Base-by-base conservation (phyloP, 2,113 vertebrate species). In the Colaptes auratus region DNA sequence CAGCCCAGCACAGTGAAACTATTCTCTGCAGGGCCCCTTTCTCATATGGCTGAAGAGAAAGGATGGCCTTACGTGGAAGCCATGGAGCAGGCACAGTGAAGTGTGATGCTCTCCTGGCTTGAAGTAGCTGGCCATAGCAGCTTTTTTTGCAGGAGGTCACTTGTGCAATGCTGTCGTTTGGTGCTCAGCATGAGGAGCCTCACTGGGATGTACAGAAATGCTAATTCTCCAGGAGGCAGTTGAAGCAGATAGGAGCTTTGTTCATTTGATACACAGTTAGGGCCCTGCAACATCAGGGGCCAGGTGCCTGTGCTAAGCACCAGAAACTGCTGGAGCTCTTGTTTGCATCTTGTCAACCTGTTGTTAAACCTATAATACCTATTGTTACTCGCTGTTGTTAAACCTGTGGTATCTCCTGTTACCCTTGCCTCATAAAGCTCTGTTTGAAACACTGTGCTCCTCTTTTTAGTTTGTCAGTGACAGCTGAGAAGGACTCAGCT, bases 1-100 rank as follows among this genome's bases (percentile, higher is more conserved):
- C 64, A 19, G 52, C 0, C 0, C 1, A 58, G 55, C 18, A n/a
- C 36, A n/a, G 73, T 16, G 48, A 28, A 90, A 35, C 50, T 21
- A 44, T 66, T 77, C 67, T 78, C 81, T 44, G 48, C 53, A 58
- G 80, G 18, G 21, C 30, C 27, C 10, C 56, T 33, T 52, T 65
- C 36, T 81, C 70, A 2, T 13, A 3, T 0, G 13, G 36, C 33
- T 55, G 5, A 42, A 42, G 61, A 60, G 69, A 42, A 53, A 23
- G 46, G 58, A 30, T 23, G 64, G 64, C 58, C 35, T 61, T 44
- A 2, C 4, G 69, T 60, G 50, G 74, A 21, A 50, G 18, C 17
- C 9, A 6, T 1, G 2, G 55, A 46, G 74, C 30, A 72, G 63
- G 48, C 56, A 12, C 24, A 7, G 66, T 4, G 31, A 8, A 72